A percentile compares a stretch with the other conserved stretches of the same genome.
Evolutionary conservation across 2,113 vertebrate genomes (phyloP).

Genomic region (Osmerus mordax): DNA sequence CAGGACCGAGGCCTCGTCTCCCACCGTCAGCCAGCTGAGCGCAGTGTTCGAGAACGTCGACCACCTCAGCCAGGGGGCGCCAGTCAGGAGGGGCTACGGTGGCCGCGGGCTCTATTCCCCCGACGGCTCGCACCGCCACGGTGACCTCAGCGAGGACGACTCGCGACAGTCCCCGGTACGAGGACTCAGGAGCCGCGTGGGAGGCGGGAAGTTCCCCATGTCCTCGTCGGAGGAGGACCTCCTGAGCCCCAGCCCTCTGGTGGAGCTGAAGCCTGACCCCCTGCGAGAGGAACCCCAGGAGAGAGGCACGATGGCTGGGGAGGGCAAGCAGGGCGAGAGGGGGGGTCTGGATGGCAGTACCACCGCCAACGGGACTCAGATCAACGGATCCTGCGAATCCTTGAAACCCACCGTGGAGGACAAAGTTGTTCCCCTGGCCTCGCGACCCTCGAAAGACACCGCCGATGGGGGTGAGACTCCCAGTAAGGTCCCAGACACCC

Average conservation of each 20-base stretch:
- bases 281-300: conserved; percentile 40
- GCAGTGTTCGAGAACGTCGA: conserved; percentile 92
- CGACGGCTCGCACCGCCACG: conserved; percentile 61
- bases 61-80: conserved; percentile 53
- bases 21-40: conserved; percentile 94
- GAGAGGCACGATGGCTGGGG: conserved; percentile 16
- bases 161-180: conserved; percentile 70
- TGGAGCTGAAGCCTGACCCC: conserved; percentile 27
- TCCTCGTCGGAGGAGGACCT: conserved; percentile 76
- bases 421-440: conserved; percentile 40
- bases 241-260: conserved; percentile 60
- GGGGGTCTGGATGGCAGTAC: conserved; percentile 18
- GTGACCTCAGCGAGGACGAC: conserved; percentile 73
- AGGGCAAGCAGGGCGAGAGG: conserved; percentile 3
- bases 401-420: conserved; percentile 40
- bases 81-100: conserved; percentile 68
- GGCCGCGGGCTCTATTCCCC: conserved; percentile 76
- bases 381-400: conserved; percentile 57
- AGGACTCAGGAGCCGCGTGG: conserved; percentile 48
- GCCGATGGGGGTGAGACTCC: conserved; percentile 32
- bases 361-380: conserved; percentile 45
- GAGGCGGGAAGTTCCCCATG: conserved; percentile 61
- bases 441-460: conserved; percentile 37
- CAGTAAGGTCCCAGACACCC: conserved; percentile 36
- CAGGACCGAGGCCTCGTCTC: conserved; percentile 88